phyloP scores from a whole-genome alignment of 2,797 vertebrate species.

The Decapterus maruadsi region DNA sequence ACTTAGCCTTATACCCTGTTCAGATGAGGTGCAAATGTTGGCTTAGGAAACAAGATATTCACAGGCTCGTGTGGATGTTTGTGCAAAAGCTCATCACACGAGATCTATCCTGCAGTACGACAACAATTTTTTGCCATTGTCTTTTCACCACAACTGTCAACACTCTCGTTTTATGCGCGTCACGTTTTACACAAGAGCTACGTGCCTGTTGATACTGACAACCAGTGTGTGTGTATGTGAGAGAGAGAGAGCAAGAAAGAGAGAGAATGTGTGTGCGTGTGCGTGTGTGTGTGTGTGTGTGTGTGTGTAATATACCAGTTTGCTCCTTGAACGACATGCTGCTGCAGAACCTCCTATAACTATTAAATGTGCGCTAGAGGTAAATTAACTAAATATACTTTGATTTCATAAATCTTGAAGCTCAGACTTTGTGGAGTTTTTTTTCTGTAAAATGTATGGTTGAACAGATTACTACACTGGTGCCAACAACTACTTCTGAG shows the following conservation, averaged over 20 bases:
- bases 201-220: slow-evolving; percentile 22
- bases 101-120: neutral
- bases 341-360: neutral
- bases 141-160: neutral
- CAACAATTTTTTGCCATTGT: slow-evolving; percentile 5
- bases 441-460: neutral
- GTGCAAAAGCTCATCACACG: slow-evolving; percentile 10
- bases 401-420: neutral
- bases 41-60: slow-evolving; percentile 21
- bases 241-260: too few species aligned
- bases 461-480: slow-evolving; percentile 5
- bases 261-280: neutral
- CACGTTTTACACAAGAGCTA: slow-evolving; percentile 18
- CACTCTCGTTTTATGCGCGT: slow-evolving; percentile 23
- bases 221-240: neutral
- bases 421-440: slow-evolving; percentile 5
- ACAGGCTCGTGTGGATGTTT: neutral
- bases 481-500: neutral
- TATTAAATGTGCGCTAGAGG: neutral
- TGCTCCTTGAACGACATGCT: slow-evolving; percentile 1
- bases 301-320: neutral
- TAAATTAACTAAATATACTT: slow-evolving; percentile 1
- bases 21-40: slow-evolving; percentile 13
- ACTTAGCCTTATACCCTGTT: slow-evolving; percentile 21
- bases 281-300: neutral